Evolutionary conservation across 1,140 invertebrate genomes (phyloP).

Genomic region (Saxidomus purpurata): DNA sequence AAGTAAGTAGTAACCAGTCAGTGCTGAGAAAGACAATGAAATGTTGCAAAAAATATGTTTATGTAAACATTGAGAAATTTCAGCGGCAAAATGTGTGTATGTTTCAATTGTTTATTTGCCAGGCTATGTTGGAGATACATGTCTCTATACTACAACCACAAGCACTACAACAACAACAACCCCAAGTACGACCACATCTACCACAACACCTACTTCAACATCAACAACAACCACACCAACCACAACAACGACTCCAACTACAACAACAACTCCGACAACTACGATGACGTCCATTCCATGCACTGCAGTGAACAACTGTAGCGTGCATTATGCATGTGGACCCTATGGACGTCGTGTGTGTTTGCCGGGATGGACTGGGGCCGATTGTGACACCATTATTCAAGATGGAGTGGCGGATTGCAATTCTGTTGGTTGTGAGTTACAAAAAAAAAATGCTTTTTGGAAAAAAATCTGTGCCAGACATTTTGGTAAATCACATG

Average conservation of each 20-base stretch:
- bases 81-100: no score
- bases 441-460: not conserved
- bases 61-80: no score
- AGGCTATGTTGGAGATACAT: not conserved
- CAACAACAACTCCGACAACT: conserved; percentile 30
- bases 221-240: not conserved
- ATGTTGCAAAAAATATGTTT: no score
- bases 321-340: conserved; percentile 27
- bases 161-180: conserved; percentile 33
- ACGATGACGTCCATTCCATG: conserved; percentile 45
- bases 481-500: not conserved
- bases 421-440: not conserved
- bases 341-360: conserved; percentile 23
- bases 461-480: not conserved
- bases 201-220: conserved; percentile 2
- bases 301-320: conserved; percentile 31
- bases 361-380: conserved; percentile 49
- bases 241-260: conserved; percentile 11
- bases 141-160: not conserved
- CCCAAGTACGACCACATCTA: not conserved
- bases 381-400: conserved; percentile 7
- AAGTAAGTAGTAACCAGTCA: no score
- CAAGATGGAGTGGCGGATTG: conserved; percentile 3
- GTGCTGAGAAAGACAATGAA: no score
- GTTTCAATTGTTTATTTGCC: not conserved